These are phyloP conservation scores for Dasysyrphus tricinctus DNA, from an alignment of 2,888 invertebrate genomes.

Conservation along the genomic window DNA sequence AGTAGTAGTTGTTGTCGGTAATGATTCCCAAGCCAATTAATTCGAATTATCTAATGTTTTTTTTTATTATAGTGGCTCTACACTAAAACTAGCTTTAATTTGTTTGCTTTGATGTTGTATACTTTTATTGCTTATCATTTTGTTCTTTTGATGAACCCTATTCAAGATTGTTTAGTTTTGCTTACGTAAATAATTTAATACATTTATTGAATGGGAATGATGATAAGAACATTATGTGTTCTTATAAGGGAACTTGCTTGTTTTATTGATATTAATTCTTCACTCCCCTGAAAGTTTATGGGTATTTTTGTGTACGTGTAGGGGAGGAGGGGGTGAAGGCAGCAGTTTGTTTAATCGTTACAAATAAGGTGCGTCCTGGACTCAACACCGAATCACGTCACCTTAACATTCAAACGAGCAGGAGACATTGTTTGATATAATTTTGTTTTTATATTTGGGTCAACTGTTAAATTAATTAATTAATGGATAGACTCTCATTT, in stretches of 20 bases:
- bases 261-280: background rate
- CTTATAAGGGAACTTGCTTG: background rate
- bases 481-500: background rate
- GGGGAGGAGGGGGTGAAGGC: constrained; percentile 44
- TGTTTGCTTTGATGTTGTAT: background rate
- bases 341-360: constrained; percentile 71
- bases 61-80: background rate
- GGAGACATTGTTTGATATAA: background rate
- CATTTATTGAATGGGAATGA: background rate
- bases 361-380: constrained; percentile 63
- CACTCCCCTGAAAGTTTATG: background rate
- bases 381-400: constrained; percentile 27
- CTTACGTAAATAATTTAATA: constrained; percentile 43
- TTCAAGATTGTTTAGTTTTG: background rate
- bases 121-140: constrained; percentile 48
- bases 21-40: constrained; percentile 39
- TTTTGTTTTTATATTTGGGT: constrained; percentile 5
- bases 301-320: background rate
- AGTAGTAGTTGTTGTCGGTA: background rate
- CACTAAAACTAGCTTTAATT: background rate
- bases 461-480: constrained; percentile 16
- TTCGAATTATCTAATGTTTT: constrained; percentile 44
- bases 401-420: constrained; percentile 3
- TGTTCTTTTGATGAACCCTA: constrained; percentile 1
- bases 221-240: constrained; percentile 21